These are phyloP conservation scores for Oligia fasciuncula DNA, from an alignment of 2,888 invertebrate species.

Conservation along the genomic window DNA sequence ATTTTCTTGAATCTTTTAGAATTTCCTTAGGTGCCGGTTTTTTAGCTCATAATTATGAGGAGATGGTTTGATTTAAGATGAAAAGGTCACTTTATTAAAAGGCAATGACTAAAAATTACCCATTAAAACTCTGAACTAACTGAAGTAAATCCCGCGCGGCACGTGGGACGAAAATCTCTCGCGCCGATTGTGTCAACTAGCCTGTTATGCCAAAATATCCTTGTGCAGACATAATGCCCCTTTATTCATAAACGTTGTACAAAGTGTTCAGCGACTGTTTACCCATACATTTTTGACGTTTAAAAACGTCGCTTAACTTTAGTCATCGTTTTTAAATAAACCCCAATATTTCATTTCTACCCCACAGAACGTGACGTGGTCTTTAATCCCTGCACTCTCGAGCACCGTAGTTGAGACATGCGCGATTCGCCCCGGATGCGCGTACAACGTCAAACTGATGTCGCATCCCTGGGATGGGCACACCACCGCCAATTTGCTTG, in stretches of 20 bases:
- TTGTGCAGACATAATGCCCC: neutral
- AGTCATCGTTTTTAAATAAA: neutral
- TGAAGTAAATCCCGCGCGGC: neutral
- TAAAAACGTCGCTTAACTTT: no score
- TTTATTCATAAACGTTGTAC: neutral
- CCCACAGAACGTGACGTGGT: constrained; percentile 77
- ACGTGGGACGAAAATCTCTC: no score
- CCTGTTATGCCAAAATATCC: neutral
- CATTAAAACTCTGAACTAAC: neutral
- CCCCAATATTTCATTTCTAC: neutral
- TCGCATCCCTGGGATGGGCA: constrained; percentile 86
- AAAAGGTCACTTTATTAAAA: neutral
- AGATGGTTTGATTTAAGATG: neutral
- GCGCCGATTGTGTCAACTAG: neutral
- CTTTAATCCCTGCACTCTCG: constrained; percentile 76
- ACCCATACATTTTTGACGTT: neutral
- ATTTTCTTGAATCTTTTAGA: neutral
- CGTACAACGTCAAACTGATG: constrained; percentile 78
- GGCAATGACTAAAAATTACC: neutral
- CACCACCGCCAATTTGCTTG: constrained; percentile 75
- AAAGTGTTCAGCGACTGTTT: no score
- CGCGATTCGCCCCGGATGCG: constrained; percentile 82
- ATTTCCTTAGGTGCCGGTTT: neutral
- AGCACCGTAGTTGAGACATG: constrained; percentile 79
- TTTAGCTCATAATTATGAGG: no score